Evolutionary conservation across 2,797 vertebrate species (phyloP).

Genomic region (Avahi laniger): DNA sequence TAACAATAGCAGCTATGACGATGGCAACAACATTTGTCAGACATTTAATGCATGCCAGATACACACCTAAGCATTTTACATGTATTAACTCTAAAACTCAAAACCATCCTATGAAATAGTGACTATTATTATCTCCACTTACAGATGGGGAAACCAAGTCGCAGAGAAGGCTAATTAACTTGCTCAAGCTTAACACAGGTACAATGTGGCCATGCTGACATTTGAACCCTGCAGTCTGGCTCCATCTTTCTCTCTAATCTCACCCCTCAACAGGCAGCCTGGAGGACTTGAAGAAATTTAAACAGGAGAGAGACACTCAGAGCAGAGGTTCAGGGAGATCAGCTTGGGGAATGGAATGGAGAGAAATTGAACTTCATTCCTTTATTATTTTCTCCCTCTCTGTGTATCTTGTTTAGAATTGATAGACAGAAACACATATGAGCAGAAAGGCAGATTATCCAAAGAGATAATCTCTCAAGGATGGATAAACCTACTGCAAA

Average conservation of each 20-base stretch:
- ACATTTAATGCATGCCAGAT: neutral
- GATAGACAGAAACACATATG: neutral
- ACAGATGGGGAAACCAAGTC: neutral
- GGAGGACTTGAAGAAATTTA: neutral
- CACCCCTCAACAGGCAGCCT: neutral
- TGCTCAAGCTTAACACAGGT: neutral
- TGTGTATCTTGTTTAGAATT: neutral
- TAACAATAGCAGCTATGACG: neutral
- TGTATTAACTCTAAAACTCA: neutral
- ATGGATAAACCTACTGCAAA: neutral
- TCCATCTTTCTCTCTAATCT: neutral
- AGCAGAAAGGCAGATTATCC: constrained; percentile 20
- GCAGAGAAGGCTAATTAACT: neutral
- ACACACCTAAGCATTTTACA: neutral
- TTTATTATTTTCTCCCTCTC: neutral
- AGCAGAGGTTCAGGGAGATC: neutral
- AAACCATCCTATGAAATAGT: neutral
- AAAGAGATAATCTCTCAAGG: neutral
- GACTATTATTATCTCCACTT: neutral
- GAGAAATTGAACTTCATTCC: neutral
- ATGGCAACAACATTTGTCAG: neutral
- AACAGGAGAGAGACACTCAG: neutral
- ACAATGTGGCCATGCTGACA: neutral
- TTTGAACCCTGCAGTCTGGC: neutral
- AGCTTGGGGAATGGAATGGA: neutral